Base-by-base conservation (phyloP, 2,113 vertebrate genomes). In the Leuciscus idus region DNA sequence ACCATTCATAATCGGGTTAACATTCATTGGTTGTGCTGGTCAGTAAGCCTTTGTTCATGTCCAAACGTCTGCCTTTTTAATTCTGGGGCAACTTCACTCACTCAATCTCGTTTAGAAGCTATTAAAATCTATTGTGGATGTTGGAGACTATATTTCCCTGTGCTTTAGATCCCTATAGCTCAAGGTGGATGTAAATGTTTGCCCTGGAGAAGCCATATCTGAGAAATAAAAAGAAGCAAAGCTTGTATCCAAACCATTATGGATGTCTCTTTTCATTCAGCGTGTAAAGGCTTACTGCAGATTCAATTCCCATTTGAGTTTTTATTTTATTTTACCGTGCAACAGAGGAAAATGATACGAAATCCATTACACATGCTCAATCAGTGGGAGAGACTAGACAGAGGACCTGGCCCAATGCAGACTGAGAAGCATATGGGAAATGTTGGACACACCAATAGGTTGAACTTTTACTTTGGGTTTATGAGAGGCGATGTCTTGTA, bases 51-150 rank as follows among this genome's bases (percentile, higher is more conserved):
- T 19, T 88, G 39, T 81, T 62, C 3, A 4, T 36, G 48, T 88
- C 90, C 87, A 90, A 88, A 72, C 36, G 15, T 84, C 57, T 83
- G 55, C 64, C 77, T 85, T 73, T 75, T 89, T 83, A 81, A 52
- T n/a, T 84, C 83, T 30, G 39, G 85, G 84, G 75, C 48, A 76
- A 76, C 83, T 87, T 84, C n/a, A 59, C 76, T 78, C 83, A 79
- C 80, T 90, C 57, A 85, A 75, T 84, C 79, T 83, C 28, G 50
- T 91, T 91, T 89, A 91, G 85, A 74, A 90, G 76, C 87, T 90
- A 80, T 83, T 91, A 91, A 84, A n/a, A 43, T 91, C 73, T 39
- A 87, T 90, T n/a, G 52, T 57, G 78, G 86, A 87, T 76, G 85
- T 48, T 88, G 26, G 86, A 78, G 76, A 86, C 48, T 72, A 33